phyloP scores from a whole-genome alignment of 2,888 invertebrate genomes.

The Dendrolimus pini region DNA sequence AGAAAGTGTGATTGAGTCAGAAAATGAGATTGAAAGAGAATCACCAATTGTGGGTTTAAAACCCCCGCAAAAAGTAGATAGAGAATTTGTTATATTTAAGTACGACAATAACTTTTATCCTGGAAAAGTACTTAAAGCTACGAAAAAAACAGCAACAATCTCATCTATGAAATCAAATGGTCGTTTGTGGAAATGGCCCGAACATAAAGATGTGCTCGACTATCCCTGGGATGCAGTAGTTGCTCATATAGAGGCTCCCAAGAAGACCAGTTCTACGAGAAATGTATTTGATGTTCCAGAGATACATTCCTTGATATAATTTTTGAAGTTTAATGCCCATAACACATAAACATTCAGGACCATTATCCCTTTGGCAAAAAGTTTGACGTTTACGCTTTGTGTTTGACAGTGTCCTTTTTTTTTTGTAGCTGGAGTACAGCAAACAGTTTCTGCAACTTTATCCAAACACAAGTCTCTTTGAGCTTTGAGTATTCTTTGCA shows the following conservation, averaged over 20 bases:
- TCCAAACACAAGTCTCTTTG: no score
- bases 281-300: slow-evolving; percentile 15
- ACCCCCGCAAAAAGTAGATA: slow-evolving; percentile 11
- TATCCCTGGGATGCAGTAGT: slow-evolving; percentile 13
- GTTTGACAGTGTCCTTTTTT: neutral
- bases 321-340: no score
- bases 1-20: slow-evolving; percentile 14
- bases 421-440: no score
- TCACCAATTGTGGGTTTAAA: slow-evolving; percentile 9
- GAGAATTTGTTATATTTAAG: slow-evolving; percentile 13
- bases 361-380: no score
- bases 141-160: slow-evolving; percentile 11
- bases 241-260: slow-evolving; percentile 12
- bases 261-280: slow-evolving; percentile 13
- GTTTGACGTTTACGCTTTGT: no score
- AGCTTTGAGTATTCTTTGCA: no score
- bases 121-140: slow-evolving; percentile 12
- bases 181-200: slow-evolving; percentile 17
- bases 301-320: slow-evolving; percentile 1
- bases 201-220: slow-evolving; percentile 11
- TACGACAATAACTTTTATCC: slow-evolving; percentile 13
- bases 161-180: slow-evolving; percentile 13
- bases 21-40: slow-evolving; percentile 9
- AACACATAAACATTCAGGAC: no score
- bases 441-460: no score